These are phyloP conservation scores for Polia nebulosa DNA, from an alignment of 2,888 invertebrate species.

Conservation along the genomic window DNA sequence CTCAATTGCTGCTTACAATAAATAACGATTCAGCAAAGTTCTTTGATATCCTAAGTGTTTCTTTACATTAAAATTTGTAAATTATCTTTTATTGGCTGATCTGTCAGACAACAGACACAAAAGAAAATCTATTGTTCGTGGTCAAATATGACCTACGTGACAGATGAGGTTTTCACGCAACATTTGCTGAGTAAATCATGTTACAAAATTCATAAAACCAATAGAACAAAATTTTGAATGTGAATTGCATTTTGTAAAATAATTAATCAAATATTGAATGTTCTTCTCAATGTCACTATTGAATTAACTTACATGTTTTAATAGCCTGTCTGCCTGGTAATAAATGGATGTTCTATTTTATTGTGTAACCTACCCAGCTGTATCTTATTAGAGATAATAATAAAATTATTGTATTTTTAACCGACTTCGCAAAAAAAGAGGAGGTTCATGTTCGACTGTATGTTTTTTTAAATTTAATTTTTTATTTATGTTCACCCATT, in stretches of 20 bases:
- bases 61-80: constrained; percentile 19
- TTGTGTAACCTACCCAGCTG: not conserved
- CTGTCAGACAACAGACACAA: too few relatives aligned
- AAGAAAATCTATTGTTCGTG: too few relatives aligned
- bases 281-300: constrained; percentile 10
- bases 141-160: too few relatives aligned
- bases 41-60: constrained; percentile 12
- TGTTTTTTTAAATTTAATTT: too few relatives aligned
- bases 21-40: constrained; percentile 18
- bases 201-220: constrained; percentile 18
- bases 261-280: not conserved
- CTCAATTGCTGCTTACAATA: not conserved
- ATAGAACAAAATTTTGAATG: constrained; percentile 1
- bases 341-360: constrained; percentile 12
- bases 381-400: constrained; percentile 12
- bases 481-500: too few relatives aligned
- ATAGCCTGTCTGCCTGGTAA: not conserved
- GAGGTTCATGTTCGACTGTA: too few relatives aligned
- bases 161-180: too few relatives aligned
- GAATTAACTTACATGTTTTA: constrained; percentile 1
- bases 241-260: constrained; percentile 8
- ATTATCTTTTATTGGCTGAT: constrained; percentile 16
- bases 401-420: constrained; percentile 8
- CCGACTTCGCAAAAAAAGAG: too few relatives aligned
- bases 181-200: constrained; percentile 1